Conservation (phyloP, 2,888 invertebrate genomes). For the Hanleya hanleyi region DNA sequence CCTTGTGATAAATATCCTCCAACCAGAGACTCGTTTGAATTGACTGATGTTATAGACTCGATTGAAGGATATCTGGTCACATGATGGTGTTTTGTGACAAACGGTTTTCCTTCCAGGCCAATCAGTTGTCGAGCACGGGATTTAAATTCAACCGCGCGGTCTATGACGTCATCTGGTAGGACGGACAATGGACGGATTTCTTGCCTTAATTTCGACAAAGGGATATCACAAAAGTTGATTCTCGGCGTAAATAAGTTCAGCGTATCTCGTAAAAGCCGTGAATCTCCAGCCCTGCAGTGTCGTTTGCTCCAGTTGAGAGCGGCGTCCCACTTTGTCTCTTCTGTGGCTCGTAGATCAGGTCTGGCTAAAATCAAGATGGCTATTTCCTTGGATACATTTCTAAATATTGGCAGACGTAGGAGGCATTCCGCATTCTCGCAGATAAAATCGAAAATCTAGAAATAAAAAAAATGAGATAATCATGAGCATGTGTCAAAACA, state of each 20-base stretch:
- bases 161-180: background rate
- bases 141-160: too few relatives aligned
- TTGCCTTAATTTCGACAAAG: background rate
- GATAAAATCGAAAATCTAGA: background rate
- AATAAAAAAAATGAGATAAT: too few relatives aligned
- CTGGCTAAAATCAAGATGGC: background rate
- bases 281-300: background rate
- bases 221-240: slow-evolving; percentile 4
- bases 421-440: background rate
- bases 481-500: too few relatives aligned
- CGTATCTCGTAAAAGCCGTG: background rate
- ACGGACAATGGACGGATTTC: background rate
- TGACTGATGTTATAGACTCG: too few relatives aligned
- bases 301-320: background rate
- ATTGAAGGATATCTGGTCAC: too few relatives aligned
- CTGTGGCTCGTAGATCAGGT: background rate
- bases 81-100: too few relatives aligned
- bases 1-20: too few relatives aligned
- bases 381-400: background rate
- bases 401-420: background rate
- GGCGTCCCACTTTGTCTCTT: background rate
- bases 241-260: background rate
- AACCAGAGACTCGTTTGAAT: too few relatives aligned
- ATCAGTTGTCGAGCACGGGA: too few relatives aligned
- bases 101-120: too few relatives aligned